phyloP scores from a whole-genome alignment of 2,888 invertebrate genomes.

The Deilephila elpenor region DNA sequence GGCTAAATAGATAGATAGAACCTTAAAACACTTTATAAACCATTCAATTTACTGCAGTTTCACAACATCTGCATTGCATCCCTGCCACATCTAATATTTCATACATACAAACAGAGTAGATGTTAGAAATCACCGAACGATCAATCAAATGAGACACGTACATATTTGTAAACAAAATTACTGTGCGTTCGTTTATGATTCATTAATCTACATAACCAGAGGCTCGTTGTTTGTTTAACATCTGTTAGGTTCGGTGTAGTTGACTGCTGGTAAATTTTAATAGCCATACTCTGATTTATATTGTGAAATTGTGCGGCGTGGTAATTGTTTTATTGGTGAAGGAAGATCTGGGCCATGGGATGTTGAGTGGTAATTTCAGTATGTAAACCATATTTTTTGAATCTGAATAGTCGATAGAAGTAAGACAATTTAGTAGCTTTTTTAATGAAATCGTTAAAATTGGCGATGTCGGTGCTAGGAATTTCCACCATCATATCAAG shows the following conservation, averaged over 20 bases:
- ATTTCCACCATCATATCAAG: too few species aligned
- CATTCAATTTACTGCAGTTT: too few species aligned
- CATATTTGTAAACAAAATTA: conserved; percentile 79
- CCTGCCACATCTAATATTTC: background rate
- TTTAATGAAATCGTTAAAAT: too few species aligned
- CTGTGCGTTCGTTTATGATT: conserved; percentile 61
- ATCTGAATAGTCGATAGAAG: too few species aligned
- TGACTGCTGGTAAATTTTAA: conserved; percentile 7
- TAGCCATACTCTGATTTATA: conserved; percentile 17
- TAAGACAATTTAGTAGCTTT: too few species aligned
- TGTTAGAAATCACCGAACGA: conserved; percentile 53
- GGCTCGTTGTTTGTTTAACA: conserved; percentile 67
- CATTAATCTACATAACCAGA: conserved; percentile 79
- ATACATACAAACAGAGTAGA: conserved; percentile 36
- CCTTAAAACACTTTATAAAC: too few species aligned
- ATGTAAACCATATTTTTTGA: too few species aligned
- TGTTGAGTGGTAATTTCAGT: too few species aligned
- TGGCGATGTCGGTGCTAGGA: too few species aligned
- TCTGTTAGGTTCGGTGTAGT: conserved; percentile 44
- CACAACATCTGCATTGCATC: too few species aligned
- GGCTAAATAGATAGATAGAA: too few species aligned
- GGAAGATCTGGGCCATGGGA: too few species aligned
- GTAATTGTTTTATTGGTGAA: background rate
- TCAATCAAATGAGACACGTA: conserved; percentile 64
- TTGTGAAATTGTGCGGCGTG: background rate